Evolutionary conservation across 2,113 vertebrate species (phyloP), one percentile per base, ranked within the genome.

Genomic region (Choloepus hoffmanni): DNA sequence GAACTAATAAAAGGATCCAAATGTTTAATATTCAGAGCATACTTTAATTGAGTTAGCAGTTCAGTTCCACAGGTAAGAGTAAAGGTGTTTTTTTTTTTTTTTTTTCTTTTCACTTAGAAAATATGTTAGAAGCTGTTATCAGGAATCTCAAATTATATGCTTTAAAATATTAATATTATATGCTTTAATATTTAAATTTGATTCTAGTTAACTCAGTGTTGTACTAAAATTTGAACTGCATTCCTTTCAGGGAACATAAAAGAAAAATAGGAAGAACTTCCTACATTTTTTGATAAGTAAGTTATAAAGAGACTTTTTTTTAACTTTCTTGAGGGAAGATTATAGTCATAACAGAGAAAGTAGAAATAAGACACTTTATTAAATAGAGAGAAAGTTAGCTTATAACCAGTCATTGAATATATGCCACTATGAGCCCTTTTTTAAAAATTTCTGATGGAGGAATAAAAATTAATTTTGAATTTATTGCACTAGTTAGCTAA

Each of bases 371-470:
- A 1, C 1, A 8, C 0, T 26, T 4, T 40, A 43, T 45, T 89
- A 92, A 15, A 45, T 58, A 3, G 3, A n/a, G 15, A 48, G 12
- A 84, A 96, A n/a, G 55, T 36, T n/a, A 14, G 30, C 24, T 65
- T 5, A 19, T 2, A 78, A 26, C 0, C 4, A 33, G 4, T 0
- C 6, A 18, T 33, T 55, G 9, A 16, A 2, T 65, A 23, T 40
- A 28, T 28, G 21, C 21, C 48, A n/a, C 3, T 33, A 28, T 40
- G 19, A 21, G 14, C 36, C 48, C 36, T 30, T 63, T 65, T 21
- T 36, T 2, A 36, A 36, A 36, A 36, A 36, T 70, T 50, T 6
- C 30, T 81, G 53, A 19, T 73, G 36, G 0, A 73, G 5, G 5
- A 21, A 45, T 89, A 65, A 1, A 45, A 86, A 68, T 4, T n/a